A percentile compares a stretch with the other conserved stretches of the same genome.
Evolutionary conservation across 1,140 invertebrate species (phyloP).

Genomic region (Pseudomyrmex cubaensis): DNA sequence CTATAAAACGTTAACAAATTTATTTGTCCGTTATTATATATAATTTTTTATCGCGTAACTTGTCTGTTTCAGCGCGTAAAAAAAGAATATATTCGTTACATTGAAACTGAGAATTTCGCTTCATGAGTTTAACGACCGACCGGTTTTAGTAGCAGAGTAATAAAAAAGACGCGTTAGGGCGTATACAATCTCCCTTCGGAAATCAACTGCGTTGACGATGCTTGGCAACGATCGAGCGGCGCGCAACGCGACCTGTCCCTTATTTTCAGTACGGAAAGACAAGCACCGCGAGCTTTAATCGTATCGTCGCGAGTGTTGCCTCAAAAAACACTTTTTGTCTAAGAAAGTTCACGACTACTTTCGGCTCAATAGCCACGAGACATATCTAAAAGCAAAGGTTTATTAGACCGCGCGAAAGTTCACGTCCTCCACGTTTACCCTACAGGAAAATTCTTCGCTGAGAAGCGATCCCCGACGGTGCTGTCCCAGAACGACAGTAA

Average conservation of each 20-base stretch:
- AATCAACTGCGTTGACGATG: conserved; percentile 1
- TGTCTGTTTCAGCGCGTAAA: not conserved
- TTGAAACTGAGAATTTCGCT: not conserved
- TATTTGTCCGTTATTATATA: not conserved
- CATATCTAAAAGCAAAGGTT: not conserved
- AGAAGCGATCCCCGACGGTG: not conserved
- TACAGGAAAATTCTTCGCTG: not conserved
- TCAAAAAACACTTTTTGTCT: not conserved
- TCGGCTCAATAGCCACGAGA: not conserved
- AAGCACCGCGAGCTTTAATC: not conserved
- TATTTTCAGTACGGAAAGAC: not conserved
- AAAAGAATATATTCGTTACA: not conserved
- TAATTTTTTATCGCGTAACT: not conserved
- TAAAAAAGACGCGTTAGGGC: conserved; percentile 26
- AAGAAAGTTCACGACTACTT: not conserved
- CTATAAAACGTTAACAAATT: not conserved
- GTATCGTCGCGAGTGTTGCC: not conserved
- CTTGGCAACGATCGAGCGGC: not conserved
- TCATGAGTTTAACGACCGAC: conserved; percentile 25
- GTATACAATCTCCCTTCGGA: conserved; percentile 18
- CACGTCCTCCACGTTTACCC: not conserved
- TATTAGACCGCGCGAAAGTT: not conserved
- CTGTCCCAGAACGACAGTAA: conserved; percentile 6
- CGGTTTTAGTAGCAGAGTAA: not conserved
- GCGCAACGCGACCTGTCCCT: not conserved